These are phyloP conservation scores for Cathartes aura DNA, from an alignment of 2,113 vertebrate genomes.

Conservation along the genomic window DNA sequence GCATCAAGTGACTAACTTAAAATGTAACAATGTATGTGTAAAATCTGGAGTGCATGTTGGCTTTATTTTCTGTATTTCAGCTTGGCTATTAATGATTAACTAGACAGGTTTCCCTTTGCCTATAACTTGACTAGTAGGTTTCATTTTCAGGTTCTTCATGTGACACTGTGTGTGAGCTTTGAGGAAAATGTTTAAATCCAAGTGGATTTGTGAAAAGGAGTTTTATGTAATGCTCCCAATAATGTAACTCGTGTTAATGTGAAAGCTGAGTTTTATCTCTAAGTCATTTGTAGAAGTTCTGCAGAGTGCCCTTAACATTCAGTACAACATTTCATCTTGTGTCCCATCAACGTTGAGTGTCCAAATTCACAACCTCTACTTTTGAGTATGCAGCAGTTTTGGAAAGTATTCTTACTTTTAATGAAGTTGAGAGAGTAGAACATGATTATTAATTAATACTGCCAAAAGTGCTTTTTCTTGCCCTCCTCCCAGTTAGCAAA, in stretches of 20 bases:
- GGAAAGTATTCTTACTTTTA: neutral
- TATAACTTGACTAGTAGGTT: neutral
- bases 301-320: neutral
- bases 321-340: neutral
- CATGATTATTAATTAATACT: neutral
- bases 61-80: neutral
- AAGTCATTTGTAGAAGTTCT: neutral
- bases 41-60: neutral
- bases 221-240: neutral
- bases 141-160: conserved; percentile 22
- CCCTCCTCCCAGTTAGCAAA: neutral
- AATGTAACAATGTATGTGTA: neutral
- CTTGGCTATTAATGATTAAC: neutral
- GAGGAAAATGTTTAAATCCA: neutral
- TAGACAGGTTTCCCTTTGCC: neutral
- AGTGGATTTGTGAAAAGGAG: neutral
- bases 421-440: neutral
- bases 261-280: neutral
- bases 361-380: neutral
- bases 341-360: neutral
- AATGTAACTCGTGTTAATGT: neutral
- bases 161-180: neutral
- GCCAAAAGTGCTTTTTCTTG: neutral
- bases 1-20: neutral
- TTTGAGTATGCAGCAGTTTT: neutral